Evolutionary conservation across 1,140 invertebrate species (phyloP).

Genomic region (Sesamia nonagrioides): DNA sequence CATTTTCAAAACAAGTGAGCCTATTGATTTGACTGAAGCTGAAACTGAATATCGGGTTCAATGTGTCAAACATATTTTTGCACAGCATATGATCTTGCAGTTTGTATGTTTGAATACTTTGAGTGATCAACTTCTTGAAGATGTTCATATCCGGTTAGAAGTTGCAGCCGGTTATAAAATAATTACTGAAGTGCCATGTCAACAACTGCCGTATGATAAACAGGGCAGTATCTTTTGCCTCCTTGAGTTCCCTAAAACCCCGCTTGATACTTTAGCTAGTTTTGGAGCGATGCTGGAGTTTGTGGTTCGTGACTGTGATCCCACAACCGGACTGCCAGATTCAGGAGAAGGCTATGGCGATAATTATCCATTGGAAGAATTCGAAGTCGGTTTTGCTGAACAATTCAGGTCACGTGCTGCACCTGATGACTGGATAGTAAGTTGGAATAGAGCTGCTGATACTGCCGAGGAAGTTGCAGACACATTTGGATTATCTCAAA

Average conservation of each 20-base stretch:
- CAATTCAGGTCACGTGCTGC: conserved; percentile 89
- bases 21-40: conserved; percentile 97
- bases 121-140: conserved; percentile 97
- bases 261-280: conserved; percentile 91
- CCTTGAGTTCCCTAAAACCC: conserved; percentile 93
- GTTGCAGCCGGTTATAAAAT: conserved; percentile 92
- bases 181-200: conserved; percentile 92
- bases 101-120: conserved; percentile 98
- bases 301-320: conserved; percentile 98
- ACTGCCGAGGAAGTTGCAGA: conserved; percentile 65
- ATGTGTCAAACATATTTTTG: conserved; percentile 97
- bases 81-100: conserved; percentile 95
- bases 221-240: conserved; percentile 95
- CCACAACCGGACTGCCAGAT: conserved; percentile 94
- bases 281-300: conserved; percentile 97
- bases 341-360: conserved; percentile 91
- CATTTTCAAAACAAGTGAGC: conserved; percentile 96
- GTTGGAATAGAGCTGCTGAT: conserved; percentile 67
- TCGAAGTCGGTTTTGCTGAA: conserved; percentile 91
- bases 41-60: conserved; percentile 99
- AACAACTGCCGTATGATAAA: conserved; percentile 94
- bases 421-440: conserved; percentile 69
- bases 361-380: conserved; percentile 95
- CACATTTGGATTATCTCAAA: conserved; percentile 87
- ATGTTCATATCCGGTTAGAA: conserved; percentile 96